Evolutionary conservation across 2,888 invertebrate genomes (phyloP), one percentile per base, ranked within the genome.

Genomic region (Elegia similella): DNA sequence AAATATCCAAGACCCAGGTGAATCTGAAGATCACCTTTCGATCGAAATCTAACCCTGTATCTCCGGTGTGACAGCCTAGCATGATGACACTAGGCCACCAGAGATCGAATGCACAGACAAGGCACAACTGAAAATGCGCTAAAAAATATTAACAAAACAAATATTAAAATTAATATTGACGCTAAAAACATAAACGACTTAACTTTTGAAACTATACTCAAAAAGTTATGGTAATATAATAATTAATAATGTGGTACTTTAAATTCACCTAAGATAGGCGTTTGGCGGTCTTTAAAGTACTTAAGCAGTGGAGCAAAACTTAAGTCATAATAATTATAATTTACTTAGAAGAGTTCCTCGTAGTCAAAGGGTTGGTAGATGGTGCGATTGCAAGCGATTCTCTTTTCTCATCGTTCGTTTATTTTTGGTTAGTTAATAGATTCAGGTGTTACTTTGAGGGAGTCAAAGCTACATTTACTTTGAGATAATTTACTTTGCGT

Each of bases 241-340:
- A 61, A 60, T 59, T 56, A 62, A 60, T 60, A 58, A 52, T 55
- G 50, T 52, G 57, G 53, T 50, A 54, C 52, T 63, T 59, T 52
- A 55, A 59, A 60, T 57, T 62, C 58, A 60, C 59, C 56, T 62
- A 59, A 54, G 52, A 58, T 61, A 62, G 58, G 48, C 57, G 55
- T 59, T 65, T 59, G 54, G 59, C 55, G 34, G 30, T 16, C 15
- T 52, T 42, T 61, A 56, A 57, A 62, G 56, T 57, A 56, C 52
- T 61, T 56, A 56, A 57, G 48, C 29, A 53, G 13, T 46, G 43
- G 59, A 54, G 59, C 58, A 55, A 59, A 64, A 62, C 56, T 60
- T 62, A 42, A 58, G 60, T 44, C 57, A 52, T 61, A 53, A 61
- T 61, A 58, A 63, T 61, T 59, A 52, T 63, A 56, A 61, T 59